A percentile compares a stretch with the other conserved stretches of the same genome.
Conservation (phyloP, 2,888 invertebrate genomes). For the Eilema griseolum region DNA sequence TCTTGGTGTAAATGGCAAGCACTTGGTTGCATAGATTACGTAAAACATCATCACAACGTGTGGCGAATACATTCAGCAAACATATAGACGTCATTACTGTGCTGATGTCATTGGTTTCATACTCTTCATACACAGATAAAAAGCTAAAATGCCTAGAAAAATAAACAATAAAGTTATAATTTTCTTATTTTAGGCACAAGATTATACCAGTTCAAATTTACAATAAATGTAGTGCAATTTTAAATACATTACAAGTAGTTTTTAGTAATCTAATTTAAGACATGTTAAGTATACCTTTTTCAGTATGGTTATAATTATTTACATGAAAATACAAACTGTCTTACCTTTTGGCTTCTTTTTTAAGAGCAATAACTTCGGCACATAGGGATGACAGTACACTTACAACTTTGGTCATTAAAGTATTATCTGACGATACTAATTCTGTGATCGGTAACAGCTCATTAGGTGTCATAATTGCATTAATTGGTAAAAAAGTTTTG, state of each 20-base stretch:
- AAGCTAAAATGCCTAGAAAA: constrained; percentile 83
- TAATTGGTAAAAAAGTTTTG: constrained; percentile 73
- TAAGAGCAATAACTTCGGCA: constrained; percentile 90
- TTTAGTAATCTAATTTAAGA: background rate
- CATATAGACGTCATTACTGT: constrained; percentile 88
- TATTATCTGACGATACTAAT: constrained; percentile 94
- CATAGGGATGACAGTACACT: constrained; percentile 93
- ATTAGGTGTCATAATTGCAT: constrained; percentile 75
- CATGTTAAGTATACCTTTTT: background rate
- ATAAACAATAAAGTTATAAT: background rate
- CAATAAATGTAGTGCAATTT: too few species aligned
- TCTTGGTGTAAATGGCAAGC: constrained; percentile 88
- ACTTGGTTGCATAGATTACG: constrained; percentile 92
- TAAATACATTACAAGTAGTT: too few species aligned
- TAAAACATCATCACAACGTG: constrained; percentile 90
- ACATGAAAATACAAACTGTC: constrained; percentile 19
- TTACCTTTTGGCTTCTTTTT: constrained; percentile 89
- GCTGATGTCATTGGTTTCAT: constrained; percentile 79
- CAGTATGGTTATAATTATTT: background rate
- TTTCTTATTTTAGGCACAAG: background rate
- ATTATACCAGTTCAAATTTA: background rate
- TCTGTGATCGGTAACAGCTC: constrained; percentile 90
- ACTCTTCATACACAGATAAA: constrained; percentile 90
- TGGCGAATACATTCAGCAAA: constrained; percentile 89
- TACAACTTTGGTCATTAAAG: constrained; percentile 92